Base-by-base conservation (phyloP, 2,113 vertebrate genomes). In the Eira barbara region DNA sequence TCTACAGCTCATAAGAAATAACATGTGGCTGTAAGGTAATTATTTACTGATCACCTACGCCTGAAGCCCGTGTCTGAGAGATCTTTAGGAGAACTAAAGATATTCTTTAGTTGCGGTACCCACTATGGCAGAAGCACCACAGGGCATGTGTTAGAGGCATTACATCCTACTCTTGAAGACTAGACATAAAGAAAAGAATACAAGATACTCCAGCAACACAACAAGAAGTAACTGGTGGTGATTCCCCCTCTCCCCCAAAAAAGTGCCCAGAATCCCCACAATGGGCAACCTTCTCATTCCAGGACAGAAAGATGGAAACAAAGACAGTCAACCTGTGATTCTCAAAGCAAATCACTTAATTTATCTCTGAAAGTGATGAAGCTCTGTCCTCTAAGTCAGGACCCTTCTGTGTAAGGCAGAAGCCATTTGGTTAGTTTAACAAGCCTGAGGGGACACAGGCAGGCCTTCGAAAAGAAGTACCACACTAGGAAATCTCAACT, bases 341-440 rank as follows among this genome's bases (percentile, higher is more conserved):
- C 42, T 93, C 86, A 96, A 90, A 95, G 34, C 25, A 92, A 84
- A 93, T 69, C 55, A 85, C 69, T 95, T 78, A 73, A 88, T 84
- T 84, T 82, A 79, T 23, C 29, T 90, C 61, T 87, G 39, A 79
- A 90, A 95, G 92, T 61, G 25, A 94, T 47, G 39, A 92, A 61
- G 25, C 27, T 82, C 63, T 91, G 55, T 36, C 34, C 18, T 89
- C 25, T 21, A 7, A 57, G 47, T 63, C 78, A 82, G 59, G 67
- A 65, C 42, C 73, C 74, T 17, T 55, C 49, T 39, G 36, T 79
- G 84, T 87, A 82, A 90, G 36, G 17, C 31, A 65, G 27, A 82
- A 34, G 34, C 12, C 55, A 39, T 36, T 49, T 17, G 17, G n/a
- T 7, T 65, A 76, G 57, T 6, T 25, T 10, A 45, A 42, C 20